Evolutionary conservation across 2,113 vertebrate genomes (phyloP).

Genomic region (Melanostigma gelatinosum): DNA sequence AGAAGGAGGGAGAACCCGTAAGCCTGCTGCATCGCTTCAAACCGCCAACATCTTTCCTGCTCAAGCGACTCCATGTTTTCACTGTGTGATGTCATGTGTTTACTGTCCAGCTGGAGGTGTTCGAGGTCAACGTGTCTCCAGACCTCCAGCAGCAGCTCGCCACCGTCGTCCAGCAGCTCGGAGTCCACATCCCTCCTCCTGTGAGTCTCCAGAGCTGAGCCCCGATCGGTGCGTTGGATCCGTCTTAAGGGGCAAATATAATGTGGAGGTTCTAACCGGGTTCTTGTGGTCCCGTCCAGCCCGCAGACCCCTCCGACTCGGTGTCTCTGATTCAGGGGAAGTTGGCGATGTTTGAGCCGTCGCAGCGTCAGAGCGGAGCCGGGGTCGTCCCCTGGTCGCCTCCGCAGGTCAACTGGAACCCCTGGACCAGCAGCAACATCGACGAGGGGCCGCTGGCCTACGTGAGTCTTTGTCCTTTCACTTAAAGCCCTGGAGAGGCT

Average conservation of each 20-base stretch:
- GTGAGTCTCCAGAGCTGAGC: constrained; percentile 62
- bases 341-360: constrained; percentile 92
- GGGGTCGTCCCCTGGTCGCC: constrained; percentile 98
- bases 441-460: constrained; percentile 96
- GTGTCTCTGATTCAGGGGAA: constrained; percentile 89
- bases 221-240: neutral
- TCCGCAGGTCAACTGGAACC: constrained; percentile 98
- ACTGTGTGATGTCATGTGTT: neutral
- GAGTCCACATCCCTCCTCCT: constrained; percentile 81
- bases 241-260: too few relatives aligned
- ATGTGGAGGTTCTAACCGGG: neutral
- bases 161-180: constrained; percentile 83
- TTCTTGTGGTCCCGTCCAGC: constrained; percentile 70
- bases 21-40: neutral
- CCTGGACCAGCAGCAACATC: constrained; percentile 98
- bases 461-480: constrained; percentile 76
- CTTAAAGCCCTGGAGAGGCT: too few relatives aligned
- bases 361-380: constrained; percentile 84
- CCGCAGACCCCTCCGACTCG: constrained; percentile 81
- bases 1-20: constrained; percentile 91
- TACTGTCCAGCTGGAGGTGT: constrained; percentile 87
- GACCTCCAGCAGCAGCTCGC: constrained; percentile 88
- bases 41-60: too few relatives aligned
- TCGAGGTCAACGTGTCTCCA: constrained; percentile 83
- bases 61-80: too few relatives aligned